Evolutionary conservation across 2,113 vertebrate genomes (phyloP).

Genomic region (Tonatia bakeri): DNA sequence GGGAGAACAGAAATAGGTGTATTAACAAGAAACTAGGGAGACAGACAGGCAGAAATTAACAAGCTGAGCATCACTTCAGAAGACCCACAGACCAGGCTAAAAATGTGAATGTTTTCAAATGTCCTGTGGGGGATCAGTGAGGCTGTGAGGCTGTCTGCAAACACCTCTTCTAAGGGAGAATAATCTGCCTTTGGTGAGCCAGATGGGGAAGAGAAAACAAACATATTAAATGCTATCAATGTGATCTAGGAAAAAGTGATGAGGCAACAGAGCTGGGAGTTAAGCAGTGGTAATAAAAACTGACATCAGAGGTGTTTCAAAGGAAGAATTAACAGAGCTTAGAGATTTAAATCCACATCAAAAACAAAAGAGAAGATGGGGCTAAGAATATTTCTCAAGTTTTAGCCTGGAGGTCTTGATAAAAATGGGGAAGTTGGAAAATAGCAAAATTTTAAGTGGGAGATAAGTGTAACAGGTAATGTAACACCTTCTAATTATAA

Average conservation of each 20-base stretch:
- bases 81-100: neutral
- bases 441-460: neutral
- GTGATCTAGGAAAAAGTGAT: neutral
- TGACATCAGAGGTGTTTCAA: conserved; percentile 27
- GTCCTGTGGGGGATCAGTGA: neutral
- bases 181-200: neutral
- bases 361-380: neutral
- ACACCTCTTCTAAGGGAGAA: conserved; percentile 2
- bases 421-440: neutral
- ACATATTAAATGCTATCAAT: neutral
- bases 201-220: neutral
- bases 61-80: neutral
- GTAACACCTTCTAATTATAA: neutral
- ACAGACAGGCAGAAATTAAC: neutral
- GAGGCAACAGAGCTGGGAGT: neutral
- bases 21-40: neutral
- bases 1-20: neutral
- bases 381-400: neutral
- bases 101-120: neutral
- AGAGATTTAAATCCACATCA: neutral
- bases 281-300: conserved; percentile 19
- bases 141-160: neutral
- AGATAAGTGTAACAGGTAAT: neutral
- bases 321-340: conserved; percentile 22
- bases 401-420: neutral